Base-by-base conservation (phyloP, 1,140 invertebrate species). In the Aphelenchoides avenae region DNA sequence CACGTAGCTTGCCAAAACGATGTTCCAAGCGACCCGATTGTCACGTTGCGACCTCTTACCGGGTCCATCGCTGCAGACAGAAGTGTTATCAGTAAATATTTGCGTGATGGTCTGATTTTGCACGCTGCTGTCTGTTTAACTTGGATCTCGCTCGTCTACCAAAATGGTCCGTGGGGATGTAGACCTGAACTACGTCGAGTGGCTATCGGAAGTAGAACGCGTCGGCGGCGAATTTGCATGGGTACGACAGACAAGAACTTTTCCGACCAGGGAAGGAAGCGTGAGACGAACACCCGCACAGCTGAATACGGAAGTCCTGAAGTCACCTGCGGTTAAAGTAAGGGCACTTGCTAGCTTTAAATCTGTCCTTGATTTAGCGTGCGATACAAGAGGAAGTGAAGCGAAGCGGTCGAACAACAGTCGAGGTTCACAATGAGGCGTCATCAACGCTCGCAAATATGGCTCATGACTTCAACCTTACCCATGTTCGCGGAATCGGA, bases 161-260 rank as follows among this genome's bases (percentile, higher is more conserved):
- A n/a, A n/a, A n/a, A n/a, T 36, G 18, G 13, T 36, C 18, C 34
- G 34, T 36, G 18, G 18, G 18, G 18, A 13, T 13, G 13, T 36
- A 36, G 13, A 36, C 13, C 13, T 36, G 13, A 36, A 13, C 13
- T 66, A 63, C 47, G 60, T 65, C 6, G 60, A 66, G 34, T 70
- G 66, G 66, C 48, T 66, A 13, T 36, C 7, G 2, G 36, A 47
- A 24, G 49, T 66, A 24, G 29, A 46, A 7, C 34, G 29, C 29
- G 41, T 43, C 18, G 64, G 64, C 7, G 64, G 64, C 27, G 65
- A 66, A 55, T 59, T 68, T 3, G 33, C 58, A 1, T 66, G 64
- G 64, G 57, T 70, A 20, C 29, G 58, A 37, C 37, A 18, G 4
- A 30, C 9, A 13, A 48, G 48, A 33, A 20, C 11, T 5, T 31